Percentiles rank a stretch among this genome's conserved stretches.
phyloP scores from a whole-genome alignment of 1,140 invertebrate genomes.

The Musca vetustissima region DNA sequence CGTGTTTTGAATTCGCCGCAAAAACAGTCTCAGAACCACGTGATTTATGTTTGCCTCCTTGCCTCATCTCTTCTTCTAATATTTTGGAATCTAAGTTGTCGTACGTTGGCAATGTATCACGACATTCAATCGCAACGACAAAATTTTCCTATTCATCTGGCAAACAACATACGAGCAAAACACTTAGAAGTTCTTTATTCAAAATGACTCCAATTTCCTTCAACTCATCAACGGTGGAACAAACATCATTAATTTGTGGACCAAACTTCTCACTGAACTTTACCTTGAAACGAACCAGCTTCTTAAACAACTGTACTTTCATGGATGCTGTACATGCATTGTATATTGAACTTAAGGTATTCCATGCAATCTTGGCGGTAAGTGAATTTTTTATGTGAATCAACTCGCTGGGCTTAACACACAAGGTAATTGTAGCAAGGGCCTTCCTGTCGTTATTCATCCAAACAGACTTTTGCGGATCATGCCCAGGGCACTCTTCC shows the following conservation, averaged over 20 bases:
- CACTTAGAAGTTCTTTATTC: constrained; percentile 12
- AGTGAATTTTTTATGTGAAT: constrained; percentile 24
- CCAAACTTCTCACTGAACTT: constrained; percentile 10
- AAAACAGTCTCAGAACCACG: constrained; percentile 4
- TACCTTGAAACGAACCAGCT: constrained; percentile 23
- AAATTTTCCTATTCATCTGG: constrained; percentile 29
- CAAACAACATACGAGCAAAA: constrained; percentile 20
- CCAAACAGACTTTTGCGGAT: constrained; percentile 3
- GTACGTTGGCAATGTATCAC: constrained; percentile 23
- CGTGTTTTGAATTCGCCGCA: constrained; percentile 1
- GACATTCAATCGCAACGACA: constrained; percentile 23
- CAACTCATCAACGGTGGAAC: constrained; percentile 4
- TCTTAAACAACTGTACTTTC: constrained; percentile 28
- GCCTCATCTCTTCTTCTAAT: constrained; percentile 24
- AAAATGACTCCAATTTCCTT: constrained; percentile 23
- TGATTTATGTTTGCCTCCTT: constrained; percentile 1
- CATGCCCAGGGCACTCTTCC: not conserved
- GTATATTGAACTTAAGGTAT: constrained; percentile 5
- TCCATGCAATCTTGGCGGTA: constrained; percentile 21
- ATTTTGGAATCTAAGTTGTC: constrained; percentile 23
- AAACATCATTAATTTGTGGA: constrained; percentile 25
- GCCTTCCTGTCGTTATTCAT: constrained; percentile 4
- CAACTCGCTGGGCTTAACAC: constrained; percentile 24
- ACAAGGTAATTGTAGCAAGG: constrained; percentile 20
- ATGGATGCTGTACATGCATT: constrained; percentile 18